Evolutionary conservation across 2,113 vertebrate species (phyloP), one percentile per base, ranked within the genome.

Genomic region (Balaenoptera acutorostrata): DNA sequence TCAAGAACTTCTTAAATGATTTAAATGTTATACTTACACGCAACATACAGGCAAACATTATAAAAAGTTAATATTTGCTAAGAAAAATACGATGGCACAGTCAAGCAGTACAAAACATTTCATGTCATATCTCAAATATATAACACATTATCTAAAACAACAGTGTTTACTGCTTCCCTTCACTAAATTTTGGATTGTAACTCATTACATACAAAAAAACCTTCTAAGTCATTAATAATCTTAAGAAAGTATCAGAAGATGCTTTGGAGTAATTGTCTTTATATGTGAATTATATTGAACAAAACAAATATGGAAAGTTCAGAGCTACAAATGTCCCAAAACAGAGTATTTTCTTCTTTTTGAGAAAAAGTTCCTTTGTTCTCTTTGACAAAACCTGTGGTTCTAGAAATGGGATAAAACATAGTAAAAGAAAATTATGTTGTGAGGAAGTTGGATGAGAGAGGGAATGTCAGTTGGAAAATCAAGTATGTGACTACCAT

Each of bases 241-340:
- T 31, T 44, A 80, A 84, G 84, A 97, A 90, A 90, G 3, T 86
- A 49, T 68, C 63, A 85, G 82, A 91, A 86, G n/a, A 69, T 66
- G n/a, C 49, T 88, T 89, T 95, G 52, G 46, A 64, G 25, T 33
- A 85, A 96, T 91, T 95, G 89, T 12, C 66, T 72, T 74, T 90
- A 69, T 52, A 75, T 41, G 68, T 59, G 15, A 78, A 96, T 94
- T 93, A 66, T 8, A 88, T 94, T 98, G 84, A 98, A 13, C 2
- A 93, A 97, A 97, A 94, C 4, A 90, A 85, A 83, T 81, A 78
- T 64, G 25, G 27, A 14, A 88, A 44, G 39, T 88, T 25, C 11
- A 83, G 29, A 36, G 6, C 4, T 41, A 93, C 55, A 86, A 81
- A 95, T 11, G 29, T 27, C 49, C 8, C 71, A 52, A 95, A 52